These are phyloP conservation scores for Megamerina dolium DNA, from an alignment of 2,888 invertebrate species.

Conservation along the genomic window DNA sequence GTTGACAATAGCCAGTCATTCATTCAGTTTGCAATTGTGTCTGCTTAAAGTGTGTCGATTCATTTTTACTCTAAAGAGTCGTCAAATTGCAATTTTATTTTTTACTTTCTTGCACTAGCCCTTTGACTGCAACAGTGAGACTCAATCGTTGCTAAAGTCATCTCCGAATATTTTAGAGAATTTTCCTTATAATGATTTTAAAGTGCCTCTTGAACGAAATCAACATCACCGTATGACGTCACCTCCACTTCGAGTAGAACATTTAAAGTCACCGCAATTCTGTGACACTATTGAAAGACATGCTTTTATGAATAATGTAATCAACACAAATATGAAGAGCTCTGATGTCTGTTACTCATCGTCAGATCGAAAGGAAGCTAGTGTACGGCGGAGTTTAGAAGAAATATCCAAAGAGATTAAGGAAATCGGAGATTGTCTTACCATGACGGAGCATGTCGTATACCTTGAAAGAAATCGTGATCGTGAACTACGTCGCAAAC, in stretches of 20 bases:
- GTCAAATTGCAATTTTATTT: too few species aligned
- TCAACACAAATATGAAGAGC: slow-evolving; percentile 33
- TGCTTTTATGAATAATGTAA: slow-evolving; percentile 45
- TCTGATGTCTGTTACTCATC: slow-evolving; percentile 38
- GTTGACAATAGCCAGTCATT: too few species aligned
- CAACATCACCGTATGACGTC: slow-evolving; percentile 29
- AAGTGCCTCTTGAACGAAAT: too few species aligned
- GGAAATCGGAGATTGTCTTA: slow-evolving; percentile 48
- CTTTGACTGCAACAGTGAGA: slow-evolving; percentile 33
- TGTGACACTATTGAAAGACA: slow-evolving; percentile 46
- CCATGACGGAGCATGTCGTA: slow-evolving; percentile 45
- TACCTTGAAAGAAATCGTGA: slow-evolving; percentile 42
- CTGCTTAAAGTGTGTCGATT: too few species aligned
- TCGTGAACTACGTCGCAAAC: slow-evolving; percentile 25
- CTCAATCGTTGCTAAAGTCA: slow-evolving; percentile 40
- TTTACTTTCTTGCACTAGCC: too few species aligned
- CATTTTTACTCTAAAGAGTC: too few species aligned
- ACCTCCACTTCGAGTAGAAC: slow-evolving; percentile 20
- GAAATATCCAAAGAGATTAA: slow-evolving; percentile 49
- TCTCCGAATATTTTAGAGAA: slow-evolving; percentile 48
- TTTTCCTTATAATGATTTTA: slow-evolving; percentile 43
- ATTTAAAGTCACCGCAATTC: slow-evolving; percentile 36
- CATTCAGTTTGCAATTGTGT: too few species aligned
- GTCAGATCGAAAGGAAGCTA: slow-evolving; percentile 42
- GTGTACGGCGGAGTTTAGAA: slow-evolving; percentile 45